Evolutionary conservation across 2,888 invertebrate genomes (phyloP).

Genomic region (Xylocampa areola): DNA sequence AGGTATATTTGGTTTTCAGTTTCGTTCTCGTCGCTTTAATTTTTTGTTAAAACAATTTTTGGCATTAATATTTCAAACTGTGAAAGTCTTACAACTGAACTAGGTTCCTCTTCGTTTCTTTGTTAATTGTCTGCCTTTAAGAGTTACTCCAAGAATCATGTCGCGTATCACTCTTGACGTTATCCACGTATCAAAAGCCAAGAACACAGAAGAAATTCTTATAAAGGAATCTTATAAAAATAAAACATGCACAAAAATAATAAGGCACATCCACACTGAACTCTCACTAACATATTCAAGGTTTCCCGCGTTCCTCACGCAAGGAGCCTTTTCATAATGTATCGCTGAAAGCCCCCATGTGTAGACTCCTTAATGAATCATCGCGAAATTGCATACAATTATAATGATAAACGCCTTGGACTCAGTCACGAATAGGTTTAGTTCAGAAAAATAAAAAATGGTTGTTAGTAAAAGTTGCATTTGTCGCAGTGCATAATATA

Average conservation of each 20-base stretch:
- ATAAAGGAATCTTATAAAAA: too few species aligned
- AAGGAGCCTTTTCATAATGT: constrained; percentile 80
- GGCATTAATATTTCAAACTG: too few species aligned
- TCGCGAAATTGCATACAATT: constrained; percentile 77
- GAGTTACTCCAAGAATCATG: too few species aligned
- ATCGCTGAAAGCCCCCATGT: constrained; percentile 83
- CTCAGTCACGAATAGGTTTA: constrained; percentile 57
- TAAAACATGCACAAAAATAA: background rate
- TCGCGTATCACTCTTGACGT: too few species aligned
- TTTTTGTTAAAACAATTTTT: too few species aligned
- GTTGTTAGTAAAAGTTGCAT: constrained; percentile 1
- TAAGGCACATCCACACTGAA: constrained; percentile 62
- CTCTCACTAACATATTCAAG: constrained; percentile 63
- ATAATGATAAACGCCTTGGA: constrained; percentile 63
- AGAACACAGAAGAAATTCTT: too few species aligned
- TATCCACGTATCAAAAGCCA: too few species aligned
- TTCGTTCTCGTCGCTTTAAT: too few species aligned
- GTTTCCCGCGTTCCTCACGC: constrained; percentile 83
- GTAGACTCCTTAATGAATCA: constrained; percentile 82
- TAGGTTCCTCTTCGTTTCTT: too few species aligned
- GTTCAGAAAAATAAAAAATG: constrained; percentile 26
- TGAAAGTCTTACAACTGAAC: too few species aligned
- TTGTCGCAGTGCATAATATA: constrained; percentile 16
- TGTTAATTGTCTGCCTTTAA: too few species aligned
- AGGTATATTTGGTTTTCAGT: too few species aligned